Conservation (phyloP, 2,888 invertebrate genomes). For the Rhorus exstirpatorius region DNA sequence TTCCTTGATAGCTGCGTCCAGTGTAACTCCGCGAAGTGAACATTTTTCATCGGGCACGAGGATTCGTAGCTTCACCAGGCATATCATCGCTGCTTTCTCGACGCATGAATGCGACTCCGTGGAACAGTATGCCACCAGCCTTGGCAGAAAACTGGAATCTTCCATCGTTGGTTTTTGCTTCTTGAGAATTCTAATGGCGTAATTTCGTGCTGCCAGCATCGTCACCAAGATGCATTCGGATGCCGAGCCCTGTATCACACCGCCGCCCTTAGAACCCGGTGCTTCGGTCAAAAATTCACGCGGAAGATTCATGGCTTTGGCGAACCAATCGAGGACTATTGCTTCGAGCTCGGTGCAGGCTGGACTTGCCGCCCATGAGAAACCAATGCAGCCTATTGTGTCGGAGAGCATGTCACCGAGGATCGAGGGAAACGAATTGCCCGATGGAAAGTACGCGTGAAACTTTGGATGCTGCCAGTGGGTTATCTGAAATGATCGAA, state of each 20-base stretch:
- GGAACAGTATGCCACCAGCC: conserved; percentile 92
- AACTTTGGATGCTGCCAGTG: conserved; percentile 99
- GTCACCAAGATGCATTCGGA: conserved; percentile 94
- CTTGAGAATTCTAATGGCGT: conserved; percentile 90
- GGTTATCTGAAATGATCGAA: conserved; percentile 89
- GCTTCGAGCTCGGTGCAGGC: conserved; percentile 95
- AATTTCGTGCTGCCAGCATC: conserved; percentile 91
- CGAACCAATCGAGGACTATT: conserved; percentile 94
- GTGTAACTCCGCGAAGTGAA: conserved; percentile 89
- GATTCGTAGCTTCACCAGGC: conserved; percentile 91
- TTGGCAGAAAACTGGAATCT: conserved; percentile 92
- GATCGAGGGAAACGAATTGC: conserved; percentile 98
- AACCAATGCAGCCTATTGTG: conserved; percentile 98
- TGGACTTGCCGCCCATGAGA: conserved; percentile 97
- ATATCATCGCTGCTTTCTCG: conserved; percentile 93
- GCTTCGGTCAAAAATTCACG: conserved; percentile 88
- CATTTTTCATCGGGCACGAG: conserved; percentile 91
- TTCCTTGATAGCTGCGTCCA: conserved; percentile 90
- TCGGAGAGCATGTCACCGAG: conserved; percentile 98
- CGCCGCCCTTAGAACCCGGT: conserved; percentile 90
- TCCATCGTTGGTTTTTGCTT: conserved; percentile 86
- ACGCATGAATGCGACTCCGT: conserved; percentile 92
- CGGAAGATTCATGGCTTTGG: conserved; percentile 92
- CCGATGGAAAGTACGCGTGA: conserved; percentile 99
- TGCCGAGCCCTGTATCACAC: conserved; percentile 94